phyloP scores from a whole-genome alignment of 2,888 invertebrate genomes.

The Alloscopus bannaensis region DNA sequence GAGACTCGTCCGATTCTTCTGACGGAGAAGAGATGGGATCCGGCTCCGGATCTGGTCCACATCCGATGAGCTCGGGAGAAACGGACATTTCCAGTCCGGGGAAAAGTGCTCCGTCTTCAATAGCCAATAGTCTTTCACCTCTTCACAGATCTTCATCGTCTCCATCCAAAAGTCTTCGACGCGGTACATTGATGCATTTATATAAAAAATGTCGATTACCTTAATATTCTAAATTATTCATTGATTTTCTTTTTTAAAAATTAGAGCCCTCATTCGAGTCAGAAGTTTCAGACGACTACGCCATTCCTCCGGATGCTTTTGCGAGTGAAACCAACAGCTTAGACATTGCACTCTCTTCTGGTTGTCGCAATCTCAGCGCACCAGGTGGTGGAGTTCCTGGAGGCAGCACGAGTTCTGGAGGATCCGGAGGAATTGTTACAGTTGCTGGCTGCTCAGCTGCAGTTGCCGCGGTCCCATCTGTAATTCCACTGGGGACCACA shows the following conservation, averaged over 20 bases:
- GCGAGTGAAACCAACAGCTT: conserved; percentile 84
- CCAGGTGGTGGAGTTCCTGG: conserved; percentile 37
- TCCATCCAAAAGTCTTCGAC: conserved; percentile 74
- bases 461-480: conserved; percentile 61
- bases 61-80: conserved; percentile 75
- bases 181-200: conserved; percentile 72
- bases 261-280: conserved; percentile 87
- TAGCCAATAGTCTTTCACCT: conserved; percentile 74
- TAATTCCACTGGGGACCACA: conserved; percentile 53
- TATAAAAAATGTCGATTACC: not conserved
- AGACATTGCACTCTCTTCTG: conserved; percentile 75
- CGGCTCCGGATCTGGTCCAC: conserved; percentile 75
- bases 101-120: conserved; percentile 72
- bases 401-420: conserved; percentile 50
- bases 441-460: conserved; percentile 46
- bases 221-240: not conserved
- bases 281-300: conserved; percentile 96
- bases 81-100: conserved; percentile 79
- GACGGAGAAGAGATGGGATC: conserved; percentile 86
- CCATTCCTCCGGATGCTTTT: conserved; percentile 95
- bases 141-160: conserved; percentile 73
- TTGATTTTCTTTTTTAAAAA: conserved; percentile 7
- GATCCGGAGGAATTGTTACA: conserved; percentile 37
- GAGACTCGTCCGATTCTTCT: conserved; percentile 95
- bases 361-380: conserved; percentile 68